Evolutionary conservation across 2,888 invertebrate species (phyloP), one percentile per base, ranked within the genome.

Genomic region (Eumerus sabulonum): DNA sequence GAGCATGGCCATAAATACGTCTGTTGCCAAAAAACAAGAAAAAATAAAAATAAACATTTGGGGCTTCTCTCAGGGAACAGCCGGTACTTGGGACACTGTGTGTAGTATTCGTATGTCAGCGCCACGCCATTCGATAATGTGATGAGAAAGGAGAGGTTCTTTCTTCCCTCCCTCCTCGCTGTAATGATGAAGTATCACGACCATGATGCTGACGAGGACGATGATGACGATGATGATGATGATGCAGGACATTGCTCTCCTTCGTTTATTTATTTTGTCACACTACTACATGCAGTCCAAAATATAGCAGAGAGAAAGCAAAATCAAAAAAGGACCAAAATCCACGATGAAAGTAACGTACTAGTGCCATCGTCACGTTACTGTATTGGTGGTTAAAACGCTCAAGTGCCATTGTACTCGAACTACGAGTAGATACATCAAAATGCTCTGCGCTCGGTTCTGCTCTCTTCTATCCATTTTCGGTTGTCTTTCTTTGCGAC

Each of bases 1-100:
- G 71, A 66, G 60, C 71, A 76, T 66, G 71, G 71, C 71, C 60
- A 76, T 76, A 76, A 76, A 76, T 71, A 76, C 76, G 76, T 76
- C 76, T 74, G 45, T 1, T 53, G 71, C 60, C 50, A 48, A 66
- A n/a, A n/a, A n/a, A n/a, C n/a, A n/a, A n/a, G n/a, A n/a, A n/a
- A n/a, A n/a, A n/a, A n/a, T n/a, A n/a, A n/a, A n/a, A n/a, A n/a
- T n/a, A n/a, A 76, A 71, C 71, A 76, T 66, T 76, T 76, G 71
- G 76, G 71, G 71, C 60, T 76, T 66, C 76, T 76, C 76, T 62
- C 76, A 76, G 76, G 71, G 71, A 76, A 76, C 60, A 71, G 60
- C 60, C 17, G 66, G 64, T 59, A 71, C 71, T 59, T 50, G 66
- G 60, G 66, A 44, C 45, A 53, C 60, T 36, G 40, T 27, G 27